phyloP scores from a whole-genome alignment of 2,888 invertebrate genomes.

The Meandrusa payeni region DNA sequence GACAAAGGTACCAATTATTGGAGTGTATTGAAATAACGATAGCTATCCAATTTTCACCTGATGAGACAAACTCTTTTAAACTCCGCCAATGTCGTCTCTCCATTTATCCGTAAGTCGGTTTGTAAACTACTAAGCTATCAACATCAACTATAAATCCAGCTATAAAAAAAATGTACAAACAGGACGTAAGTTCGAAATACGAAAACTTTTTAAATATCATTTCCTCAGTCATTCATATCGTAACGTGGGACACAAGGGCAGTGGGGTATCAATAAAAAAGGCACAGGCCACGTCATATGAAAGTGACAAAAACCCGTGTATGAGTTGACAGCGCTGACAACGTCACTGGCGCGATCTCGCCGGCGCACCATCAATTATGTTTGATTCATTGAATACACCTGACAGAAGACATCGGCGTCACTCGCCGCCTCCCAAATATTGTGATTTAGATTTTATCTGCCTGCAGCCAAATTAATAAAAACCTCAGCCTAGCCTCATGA shows the following conservation, averaged over 20 bases:
- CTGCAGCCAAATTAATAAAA: constrained; percentile 37
- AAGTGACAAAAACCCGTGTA: constrained; percentile 65
- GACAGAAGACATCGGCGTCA: constrained; percentile 45
- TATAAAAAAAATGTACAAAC: not conserved
- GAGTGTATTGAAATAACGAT: no score
- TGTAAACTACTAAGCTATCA: no score
- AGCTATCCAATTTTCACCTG: no score
- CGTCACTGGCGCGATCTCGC: constrained; percentile 39
- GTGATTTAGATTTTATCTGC: constrained; percentile 71
- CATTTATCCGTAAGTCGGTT: no score
- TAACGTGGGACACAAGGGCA: constrained; percentile 21
- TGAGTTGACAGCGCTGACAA: constrained; percentile 49
- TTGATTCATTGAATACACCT: constrained; percentile 66
- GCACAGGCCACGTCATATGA: constrained; percentile 34
- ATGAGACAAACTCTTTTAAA: no score
- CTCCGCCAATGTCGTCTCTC: no score
- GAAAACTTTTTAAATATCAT: not conserved
- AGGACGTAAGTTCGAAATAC: not conserved
- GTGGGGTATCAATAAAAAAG: constrained; percentile 31
- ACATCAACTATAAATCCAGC: no score
- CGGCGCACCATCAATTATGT: constrained; percentile 68
- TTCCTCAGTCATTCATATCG: constrained; percentile 30
- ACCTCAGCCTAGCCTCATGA: no score
- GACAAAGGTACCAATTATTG: no score
- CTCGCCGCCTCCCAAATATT: constrained; percentile 67